Evolutionary conservation across 2,888 invertebrate genomes (phyloP).

Genomic region (Hypercompe scribonia): DNA sequence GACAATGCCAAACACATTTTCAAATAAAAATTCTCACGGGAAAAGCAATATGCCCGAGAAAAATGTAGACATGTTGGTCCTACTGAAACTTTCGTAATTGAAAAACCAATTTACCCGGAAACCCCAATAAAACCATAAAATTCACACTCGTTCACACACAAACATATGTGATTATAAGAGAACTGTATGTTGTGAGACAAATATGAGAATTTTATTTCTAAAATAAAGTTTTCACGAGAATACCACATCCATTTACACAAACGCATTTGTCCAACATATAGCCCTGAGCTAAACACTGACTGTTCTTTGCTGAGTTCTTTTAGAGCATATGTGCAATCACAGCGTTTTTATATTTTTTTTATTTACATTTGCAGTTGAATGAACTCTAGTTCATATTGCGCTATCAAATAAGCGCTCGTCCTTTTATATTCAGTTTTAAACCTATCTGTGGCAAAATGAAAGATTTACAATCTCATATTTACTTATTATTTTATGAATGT

Average conservation of each 20-base stretch:
- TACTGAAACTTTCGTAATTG: background rate
- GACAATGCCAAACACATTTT: no score
- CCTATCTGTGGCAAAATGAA: background rate
- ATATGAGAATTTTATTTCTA: background rate
- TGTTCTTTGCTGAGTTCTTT: conserved; percentile 55
- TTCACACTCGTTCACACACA: background rate
- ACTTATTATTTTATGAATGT: background rate
- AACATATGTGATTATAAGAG: background rate
- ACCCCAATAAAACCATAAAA: background rate
- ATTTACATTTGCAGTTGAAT: conserved; percentile 47
- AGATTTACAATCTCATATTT: background rate
- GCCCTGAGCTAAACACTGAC: conserved; percentile 52
- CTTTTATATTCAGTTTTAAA: background rate
- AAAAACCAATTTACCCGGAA: background rate
- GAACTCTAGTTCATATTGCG: conserved; percentile 38
- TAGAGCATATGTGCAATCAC: conserved; percentile 45
- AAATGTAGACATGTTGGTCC: background rate
- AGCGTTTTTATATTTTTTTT: conserved; percentile 41
- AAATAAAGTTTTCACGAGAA: background rate
- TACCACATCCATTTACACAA: conserved; percentile 32
- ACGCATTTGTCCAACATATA: conserved; percentile 28
- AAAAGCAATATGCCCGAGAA: no score
- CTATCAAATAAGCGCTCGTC: background rate
- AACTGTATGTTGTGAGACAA: background rate
- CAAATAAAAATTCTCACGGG: no score